Evolutionary conservation across 2,113 vertebrate species (phyloP).

Genomic region (Vulpes lagopus): DNA sequence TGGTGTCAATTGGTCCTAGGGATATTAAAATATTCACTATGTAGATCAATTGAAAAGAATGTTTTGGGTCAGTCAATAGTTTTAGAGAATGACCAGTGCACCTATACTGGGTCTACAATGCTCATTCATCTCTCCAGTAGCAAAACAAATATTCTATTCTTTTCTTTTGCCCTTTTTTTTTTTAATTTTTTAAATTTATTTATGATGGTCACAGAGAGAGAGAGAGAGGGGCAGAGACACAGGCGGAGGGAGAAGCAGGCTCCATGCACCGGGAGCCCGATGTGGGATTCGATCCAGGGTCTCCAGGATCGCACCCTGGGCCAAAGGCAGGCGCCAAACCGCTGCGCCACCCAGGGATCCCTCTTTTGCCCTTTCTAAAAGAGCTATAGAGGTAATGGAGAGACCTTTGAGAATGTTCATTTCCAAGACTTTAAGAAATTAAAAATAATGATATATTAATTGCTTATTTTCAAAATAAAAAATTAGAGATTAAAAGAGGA

Average conservation of each 20-base stretch:
- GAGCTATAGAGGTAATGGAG: background rate
- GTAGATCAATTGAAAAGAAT: slow-evolving; percentile 40
- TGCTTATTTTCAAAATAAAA: slow-evolving; percentile 46
- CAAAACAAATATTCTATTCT: slow-evolving; percentile 50
- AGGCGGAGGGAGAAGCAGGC: too few relatives aligned
- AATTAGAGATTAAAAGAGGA: background rate
- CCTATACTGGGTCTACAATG: background rate
- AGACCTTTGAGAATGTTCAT: background rate
- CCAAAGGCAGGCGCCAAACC: too few relatives aligned
- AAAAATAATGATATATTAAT: slow-evolving; percentile 62
- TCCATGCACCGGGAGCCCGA: too few relatives aligned
- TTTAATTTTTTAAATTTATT: too few relatives aligned
- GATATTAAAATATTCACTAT: slow-evolving; percentile 20
- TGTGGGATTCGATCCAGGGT: too few relatives aligned
- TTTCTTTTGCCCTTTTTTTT: slow-evolving; percentile 31
- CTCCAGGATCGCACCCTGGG: too few relatives aligned
- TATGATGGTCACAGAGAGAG: too few relatives aligned
- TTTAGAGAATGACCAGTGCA: slow-evolving; percentile 16
- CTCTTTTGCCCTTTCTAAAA: slow-evolving; percentile 20
- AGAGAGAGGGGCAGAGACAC: too few relatives aligned
- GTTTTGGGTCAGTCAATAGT: slow-evolving; percentile 35
- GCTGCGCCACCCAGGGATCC: too few relatives aligned
- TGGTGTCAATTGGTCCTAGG: background rate
- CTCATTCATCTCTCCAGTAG: background rate
- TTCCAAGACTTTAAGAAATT: slow-evolving; percentile 1